phyloP scores from a whole-genome alignment of 1,140 invertebrate genomes.

The Parapsyche elsis region DNA sequence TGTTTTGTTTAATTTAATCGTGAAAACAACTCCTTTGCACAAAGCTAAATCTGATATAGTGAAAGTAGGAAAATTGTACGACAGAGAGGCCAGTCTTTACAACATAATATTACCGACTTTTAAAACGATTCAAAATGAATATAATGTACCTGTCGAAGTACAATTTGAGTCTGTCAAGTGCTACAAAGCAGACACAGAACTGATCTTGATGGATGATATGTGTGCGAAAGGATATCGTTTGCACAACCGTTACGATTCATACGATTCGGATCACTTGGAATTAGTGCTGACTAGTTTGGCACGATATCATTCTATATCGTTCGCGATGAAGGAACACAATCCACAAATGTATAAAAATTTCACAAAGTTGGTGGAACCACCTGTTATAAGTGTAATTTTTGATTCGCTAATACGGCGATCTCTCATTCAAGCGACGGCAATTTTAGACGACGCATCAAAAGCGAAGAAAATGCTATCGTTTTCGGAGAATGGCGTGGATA shows the following conservation, averaged over 20 bases:
- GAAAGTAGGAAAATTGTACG: conserved; percentile 25
- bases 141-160: conserved; percentile 52
- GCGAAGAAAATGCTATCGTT: not conserved
- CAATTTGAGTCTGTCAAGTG: conserved; percentile 61
- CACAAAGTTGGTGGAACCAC: not conserved
- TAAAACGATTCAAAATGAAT: conserved; percentile 58
- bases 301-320: not conserved
- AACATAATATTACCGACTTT: conserved; percentile 60
- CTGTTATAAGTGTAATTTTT: not conserved
- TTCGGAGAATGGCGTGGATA: not conserved
- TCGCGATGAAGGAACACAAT: conserved; percentile 1
- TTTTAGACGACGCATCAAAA: not conserved
- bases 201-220: conserved; percentile 70
- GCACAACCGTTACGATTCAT: conserved; percentile 56
- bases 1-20: not conserved
- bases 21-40: not conserved
- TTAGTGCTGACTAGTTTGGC: not conserved
- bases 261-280: not conserved
- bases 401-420: not conserved
- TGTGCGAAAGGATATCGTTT: conserved; percentile 62
- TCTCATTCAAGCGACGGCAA: not conserved
- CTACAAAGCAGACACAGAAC: conserved; percentile 59
- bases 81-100: conserved; percentile 60
- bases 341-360: not conserved
- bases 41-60: not conserved